phyloP scores from a whole-genome alignment of 2,113 vertebrate genomes.

The Saguinus midas region DNA sequence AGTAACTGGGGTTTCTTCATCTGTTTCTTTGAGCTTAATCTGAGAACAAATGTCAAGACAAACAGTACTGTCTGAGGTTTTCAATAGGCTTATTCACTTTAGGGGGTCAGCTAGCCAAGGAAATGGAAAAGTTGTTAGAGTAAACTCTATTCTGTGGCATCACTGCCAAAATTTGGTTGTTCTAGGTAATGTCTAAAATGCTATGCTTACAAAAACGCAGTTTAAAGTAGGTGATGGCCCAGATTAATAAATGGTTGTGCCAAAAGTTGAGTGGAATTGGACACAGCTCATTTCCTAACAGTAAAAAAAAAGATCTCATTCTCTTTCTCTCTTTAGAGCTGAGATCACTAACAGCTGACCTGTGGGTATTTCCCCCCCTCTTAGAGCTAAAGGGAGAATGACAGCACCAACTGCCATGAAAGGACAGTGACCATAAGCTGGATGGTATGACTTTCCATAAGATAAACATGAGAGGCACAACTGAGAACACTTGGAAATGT shows the following conservation, averaged over 20 bases:
- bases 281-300: neutral
- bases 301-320: neutral
- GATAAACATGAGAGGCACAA: neutral
- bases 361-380: neutral
- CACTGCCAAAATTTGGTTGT: neutral
- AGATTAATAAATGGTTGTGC: neutral
- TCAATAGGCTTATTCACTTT: neutral
- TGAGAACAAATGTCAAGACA: constrained; percentile 48
- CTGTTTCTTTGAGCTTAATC: constrained; percentile 56
- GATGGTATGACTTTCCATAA: neutral
- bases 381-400: neutral
- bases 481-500: neutral
- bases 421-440: neutral
- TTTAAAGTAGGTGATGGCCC: neutral
- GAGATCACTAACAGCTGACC: neutral
- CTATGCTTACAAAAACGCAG: neutral
- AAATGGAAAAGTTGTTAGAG: neutral
- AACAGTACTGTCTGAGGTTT: constrained; percentile 43
- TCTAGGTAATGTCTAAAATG: constrained; percentile 11
- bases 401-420: neutral
- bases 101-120: constrained; percentile 22
- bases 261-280: constrained; percentile 4
- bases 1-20: constrained; percentile 77
- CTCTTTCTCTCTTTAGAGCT: neutral
- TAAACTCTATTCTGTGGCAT: constrained; percentile 19